Evolutionary conservation across 2,113 vertebrate genomes (phyloP).

Genomic region (Seriola dumerili): DNA sequence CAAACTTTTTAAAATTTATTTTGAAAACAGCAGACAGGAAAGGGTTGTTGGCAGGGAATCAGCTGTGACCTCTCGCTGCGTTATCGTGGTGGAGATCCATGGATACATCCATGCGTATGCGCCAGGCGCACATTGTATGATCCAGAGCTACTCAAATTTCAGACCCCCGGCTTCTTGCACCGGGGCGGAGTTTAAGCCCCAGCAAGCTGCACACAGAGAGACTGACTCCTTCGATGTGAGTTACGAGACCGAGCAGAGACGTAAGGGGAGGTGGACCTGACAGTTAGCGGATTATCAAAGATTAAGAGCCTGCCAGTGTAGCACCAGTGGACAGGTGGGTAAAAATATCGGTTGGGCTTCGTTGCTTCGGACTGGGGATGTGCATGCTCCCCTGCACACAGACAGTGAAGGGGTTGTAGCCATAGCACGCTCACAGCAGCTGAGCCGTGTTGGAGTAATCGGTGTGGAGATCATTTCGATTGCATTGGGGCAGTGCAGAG

Average conservation of each 20-base stretch:
- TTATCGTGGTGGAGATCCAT: no score
- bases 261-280: not conserved
- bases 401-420: not conserved
- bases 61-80: no score
- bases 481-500: not conserved
- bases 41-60: no score
- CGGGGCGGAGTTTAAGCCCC: slow-evolving; percentile 57
- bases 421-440: not conserved
- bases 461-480: not conserved
- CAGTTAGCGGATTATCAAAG: slow-evolving; percentile 16
- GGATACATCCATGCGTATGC: no score
- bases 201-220: not conserved
- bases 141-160: slow-evolving; percentile 10
- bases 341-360: not conserved
- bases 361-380: not conserved
- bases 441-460: not conserved
- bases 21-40: no score
- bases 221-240: not conserved
- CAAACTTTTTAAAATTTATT: no score
- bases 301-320: not conserved
- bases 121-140: no score
- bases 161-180: not conserved
- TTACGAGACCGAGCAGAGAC: not conserved
- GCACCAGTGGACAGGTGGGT: slow-evolving; percentile 41
- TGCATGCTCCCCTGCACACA: not conserved